Percentiles rank a stretch among this genome's conserved stretches.
Conservation (phyloP, 2,888 invertebrate species). For the Didymodactylos carnosus region DNA sequence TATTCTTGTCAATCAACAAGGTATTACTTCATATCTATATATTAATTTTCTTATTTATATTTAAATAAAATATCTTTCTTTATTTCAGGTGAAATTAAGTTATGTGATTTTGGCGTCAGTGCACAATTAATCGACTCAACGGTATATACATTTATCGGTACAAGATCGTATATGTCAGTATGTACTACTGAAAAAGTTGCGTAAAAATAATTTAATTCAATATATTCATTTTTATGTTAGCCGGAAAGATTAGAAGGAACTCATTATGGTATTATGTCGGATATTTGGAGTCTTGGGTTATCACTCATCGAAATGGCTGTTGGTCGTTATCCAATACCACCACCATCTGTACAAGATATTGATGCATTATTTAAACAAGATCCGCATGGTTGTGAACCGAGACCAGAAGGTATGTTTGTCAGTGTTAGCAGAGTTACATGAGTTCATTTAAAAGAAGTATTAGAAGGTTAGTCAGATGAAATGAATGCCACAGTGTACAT, state of each 20-base stretch:
- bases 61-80: too few relatives aligned
- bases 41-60: background rate
- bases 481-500: too few relatives aligned
- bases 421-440: too few relatives aligned
- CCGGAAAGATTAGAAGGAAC: conserved; percentile 93
- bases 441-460: too few relatives aligned
- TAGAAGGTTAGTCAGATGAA: too few relatives aligned
- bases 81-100: conserved; percentile 77
- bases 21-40: background rate
- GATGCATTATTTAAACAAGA: conserved; percentile 56
- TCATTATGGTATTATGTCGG: conserved; percentile 84
- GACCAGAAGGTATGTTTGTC: background rate
- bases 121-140: conserved; percentile 96
- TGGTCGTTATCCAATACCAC: conserved; percentile 92
- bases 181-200: conserved; percentile 34
- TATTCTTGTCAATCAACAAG: conserved; percentile 60
- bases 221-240: conserved; percentile 43
- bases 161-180: conserved; percentile 97
- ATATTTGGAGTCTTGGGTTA: conserved; percentile 91
- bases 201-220: background rate
- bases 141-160: conserved; percentile 99
- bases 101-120: conserved; percentile 97
- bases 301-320: conserved; percentile 96
- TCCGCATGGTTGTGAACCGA: conserved; percentile 15
- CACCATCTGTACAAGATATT: conserved; percentile 68